Base-by-base conservation (phyloP, 2,113 vertebrate species). In the Periophthalmodon schlosseri region DNA sequence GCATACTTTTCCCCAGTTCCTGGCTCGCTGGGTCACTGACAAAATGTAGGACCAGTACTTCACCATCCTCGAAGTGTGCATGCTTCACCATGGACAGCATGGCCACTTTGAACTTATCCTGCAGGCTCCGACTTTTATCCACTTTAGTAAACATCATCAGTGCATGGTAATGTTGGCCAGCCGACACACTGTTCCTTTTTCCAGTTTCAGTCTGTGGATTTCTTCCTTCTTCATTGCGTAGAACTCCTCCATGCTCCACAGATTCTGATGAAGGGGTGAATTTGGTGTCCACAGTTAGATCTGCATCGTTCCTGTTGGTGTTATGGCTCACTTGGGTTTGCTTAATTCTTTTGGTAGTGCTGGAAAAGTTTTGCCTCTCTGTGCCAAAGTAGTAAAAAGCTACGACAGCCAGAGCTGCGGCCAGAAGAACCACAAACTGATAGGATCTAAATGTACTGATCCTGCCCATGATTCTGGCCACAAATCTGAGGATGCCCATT, bases 121-220 rank as follows among this genome's bases (percentile, higher is more conserved):
- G 93, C 68, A 95, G 92, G 57, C 94, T 93, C 50, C 92, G 90
- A 77, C 86, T 95, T 73, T 92, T 94, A 86, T 96, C 95, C 47
- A 96, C 95, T 85, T 96, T 96, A 70, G 97, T 97, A 90, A 99
- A 97, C 97, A 99, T 97, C 95, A 97, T 92, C 57, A 98, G 95
- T 24, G 93, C 88, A 52, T 97, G 96, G 84, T 94, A 95, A 72
- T 78, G 92, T 78, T 86, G 90, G 46, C 81, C 73, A 1, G 12
- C 57, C 1, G 49, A 11, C 4, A 60, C 44, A 0, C 14, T 2
- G 14, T 74, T 54, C 1, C 1, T 64, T 18, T 34, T 84, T 49
- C 60, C 74, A 28, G 46, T 20, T 12, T 28, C 18, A 4, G 58
- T 72, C 12, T 21, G 16, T 4, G 67, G 56, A 1, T 47, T 24